Base-by-base conservation (phyloP, 2,888 invertebrate species). In the Oegoconia quadripuncta region DNA sequence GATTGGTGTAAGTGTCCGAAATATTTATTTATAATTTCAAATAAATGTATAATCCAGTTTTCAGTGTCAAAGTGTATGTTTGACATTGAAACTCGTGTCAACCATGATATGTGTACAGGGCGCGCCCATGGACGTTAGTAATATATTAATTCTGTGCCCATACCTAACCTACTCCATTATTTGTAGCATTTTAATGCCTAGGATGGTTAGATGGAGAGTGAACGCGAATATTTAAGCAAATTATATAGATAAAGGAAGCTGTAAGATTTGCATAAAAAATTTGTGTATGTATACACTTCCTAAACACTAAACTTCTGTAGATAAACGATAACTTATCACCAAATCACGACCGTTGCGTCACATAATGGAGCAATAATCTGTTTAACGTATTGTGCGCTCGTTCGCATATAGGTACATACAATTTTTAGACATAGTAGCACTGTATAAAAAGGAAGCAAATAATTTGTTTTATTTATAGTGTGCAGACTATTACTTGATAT, bases 81-180 rank as follows among this genome's bases (percentile, higher is more conserved):
- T n/a, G n/a, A n/a, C n/a, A n/a, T n/a, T n/a, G n/a, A n/a, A n/a
- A n/a, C n/a, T n/a, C n/a, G n/a, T n/a, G n/a, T n/a, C n/a, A n/a
- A n/a, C n/a, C n/a, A n/a, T n/a, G n/a, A n/a, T n/a, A n/a, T n/a
- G 27, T 12, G 6, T 1, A 27, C 13, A 27, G 52, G 42, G 47
- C 47, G 54, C 52, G 50, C 45, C 48, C 38, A 37, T 48, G 49
- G 53, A n/a, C n/a, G n/a, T n/a, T n/a, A n/a, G n/a, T n/a, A n/a
- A n/a, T n/a, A n/a, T n/a, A n/a, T n/a, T n/a, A n/a, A n/a, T n/a
- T n/a, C n/a, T n/a, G n/a, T n/a, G n/a, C n/a, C n/a, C n/a, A n/a
- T n/a, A n/a, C n/a, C 46, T 48, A 59, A 32, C 30, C 20, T 34
- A 34, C 39, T 39, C 18, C 26, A 33, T 36, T 30, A 27, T 31